These are phyloP conservation scores for Scrobipalpa atriplicella DNA, from an alignment of 2,888 invertebrate species.

Conservation along the genomic window DNA sequence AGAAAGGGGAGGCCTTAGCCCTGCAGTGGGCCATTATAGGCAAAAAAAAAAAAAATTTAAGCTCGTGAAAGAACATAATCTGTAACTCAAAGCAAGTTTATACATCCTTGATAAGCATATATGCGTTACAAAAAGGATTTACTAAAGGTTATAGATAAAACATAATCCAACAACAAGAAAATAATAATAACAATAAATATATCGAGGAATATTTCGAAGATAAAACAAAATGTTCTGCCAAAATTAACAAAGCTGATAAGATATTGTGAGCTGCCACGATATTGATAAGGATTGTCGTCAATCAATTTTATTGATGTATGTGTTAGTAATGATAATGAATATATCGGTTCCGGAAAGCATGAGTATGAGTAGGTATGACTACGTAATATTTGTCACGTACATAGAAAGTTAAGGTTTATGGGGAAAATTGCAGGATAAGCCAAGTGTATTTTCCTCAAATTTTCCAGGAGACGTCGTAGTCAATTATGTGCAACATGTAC, in stretches of 20 bases:
- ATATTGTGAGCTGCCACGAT: background rate
- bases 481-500: background rate
- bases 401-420: background rate
- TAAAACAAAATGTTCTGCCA: background rate
- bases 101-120: background rate
- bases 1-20: too few relatives aligned
- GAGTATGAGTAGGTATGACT: background rate
- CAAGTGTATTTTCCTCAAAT: background rate
- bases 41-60: too few relatives aligned
- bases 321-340: background rate
- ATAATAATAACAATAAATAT: conserved; percentile 10
- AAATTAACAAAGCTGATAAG: background rate
- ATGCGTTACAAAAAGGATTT: background rate
- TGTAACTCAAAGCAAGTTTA: background rate
- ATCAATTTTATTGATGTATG: background rate
- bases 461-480: background rate
- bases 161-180: conserved; percentile 1
- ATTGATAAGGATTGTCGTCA: background rate
- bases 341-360: background rate
- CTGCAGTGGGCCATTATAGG: too few relatives aligned
- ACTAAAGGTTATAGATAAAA: background rate
- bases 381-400: background rate
- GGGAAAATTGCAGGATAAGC: background rate
- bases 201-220: background rate
- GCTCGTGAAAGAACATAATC: background rate